A percentile compares a stretch with the other conserved stretches of the same genome.
phyloP scores from a whole-genome alignment of 2,797 vertebrate species.

The Bovichtus variegatus region DNA sequence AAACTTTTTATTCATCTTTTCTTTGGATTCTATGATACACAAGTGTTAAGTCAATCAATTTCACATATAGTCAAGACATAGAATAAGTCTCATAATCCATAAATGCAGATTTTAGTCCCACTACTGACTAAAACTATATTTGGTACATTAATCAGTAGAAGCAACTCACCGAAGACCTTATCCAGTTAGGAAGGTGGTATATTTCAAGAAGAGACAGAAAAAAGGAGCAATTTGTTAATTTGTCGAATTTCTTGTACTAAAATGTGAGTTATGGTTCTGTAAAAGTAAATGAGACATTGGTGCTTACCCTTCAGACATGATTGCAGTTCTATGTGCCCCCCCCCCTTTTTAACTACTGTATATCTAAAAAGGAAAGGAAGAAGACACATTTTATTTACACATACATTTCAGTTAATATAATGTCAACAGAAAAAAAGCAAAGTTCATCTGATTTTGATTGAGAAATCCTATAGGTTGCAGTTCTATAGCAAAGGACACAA shows the following conservation, averaged over 20 bases:
- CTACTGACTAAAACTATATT: neutral
- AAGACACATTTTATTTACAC: neutral
- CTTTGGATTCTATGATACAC: neutral
- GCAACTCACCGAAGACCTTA: conserved; percentile 62
- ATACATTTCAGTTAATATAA: neutral
- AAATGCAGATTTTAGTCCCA: neutral
- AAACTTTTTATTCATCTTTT: neutral
- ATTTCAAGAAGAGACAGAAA: conserved; percentile 32
- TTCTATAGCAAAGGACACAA: neutral
- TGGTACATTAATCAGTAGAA: neutral
- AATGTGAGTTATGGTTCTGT: neutral
- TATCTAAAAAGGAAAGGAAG: neutral
- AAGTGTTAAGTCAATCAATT: neutral
- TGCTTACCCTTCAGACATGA: conserved; percentile 82
- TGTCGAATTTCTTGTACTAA: neutral
- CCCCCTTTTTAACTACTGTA: conserved; percentile 34
- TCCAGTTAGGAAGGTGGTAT: conserved; percentile 3
- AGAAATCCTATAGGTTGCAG: neutral
- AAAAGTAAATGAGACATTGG: neutral
- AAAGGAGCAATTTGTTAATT: conserved; percentile 19
- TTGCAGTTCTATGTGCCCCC: conserved; percentile 38
- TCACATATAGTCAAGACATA: neutral
- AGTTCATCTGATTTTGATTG: neutral
- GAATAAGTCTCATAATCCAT: neutral
- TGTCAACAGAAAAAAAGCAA: neutral